These are phyloP conservation scores for Pyrrhia umbra DNA, from an alignment of 2,888 invertebrate genomes.

Conservation along the genomic window DNA sequence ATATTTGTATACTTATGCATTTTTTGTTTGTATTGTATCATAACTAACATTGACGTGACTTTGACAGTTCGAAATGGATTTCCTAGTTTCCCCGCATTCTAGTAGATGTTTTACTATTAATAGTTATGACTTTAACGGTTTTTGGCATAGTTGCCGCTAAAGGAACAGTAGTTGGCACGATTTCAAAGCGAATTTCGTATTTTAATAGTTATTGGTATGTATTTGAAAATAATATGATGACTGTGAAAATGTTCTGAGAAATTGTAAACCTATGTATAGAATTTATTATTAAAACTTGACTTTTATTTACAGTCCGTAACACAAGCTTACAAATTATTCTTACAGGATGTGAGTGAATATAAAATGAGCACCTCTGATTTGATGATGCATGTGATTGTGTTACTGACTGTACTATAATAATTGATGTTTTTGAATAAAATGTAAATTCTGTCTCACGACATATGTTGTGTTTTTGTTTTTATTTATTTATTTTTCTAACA, in stretches of 20 bases:
- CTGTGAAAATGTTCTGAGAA: slow-evolving; percentile 70
- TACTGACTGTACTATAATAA: slow-evolving; percentile 55
- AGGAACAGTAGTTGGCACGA: slow-evolving; percentile 59
- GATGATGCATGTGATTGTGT: slow-evolving; percentile 42
- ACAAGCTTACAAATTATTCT: slow-evolving; percentile 20
- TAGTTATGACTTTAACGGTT: slow-evolving; percentile 69
- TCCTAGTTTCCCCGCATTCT: slow-evolving; percentile 41
- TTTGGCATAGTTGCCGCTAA: slow-evolving; percentile 66
- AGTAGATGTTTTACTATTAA: slow-evolving; percentile 59
- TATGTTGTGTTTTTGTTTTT: slow-evolving; percentile 83
- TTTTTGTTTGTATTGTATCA: slow-evolving; percentile 57
- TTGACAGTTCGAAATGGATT: slow-evolving; percentile 57
- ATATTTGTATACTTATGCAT: slow-evolving; percentile 59
- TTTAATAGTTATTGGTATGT: slow-evolving; percentile 47
- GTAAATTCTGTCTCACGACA: slow-evolving; percentile 88
- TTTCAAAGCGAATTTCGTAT: slow-evolving; percentile 57
- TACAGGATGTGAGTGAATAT: slow-evolving; percentile 8
- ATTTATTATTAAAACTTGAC: slow-evolving; percentile 36
- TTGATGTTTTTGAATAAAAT: slow-evolving; percentile 51
- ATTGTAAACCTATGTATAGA: slow-evolving; percentile 55
- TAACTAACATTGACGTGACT: slow-evolving; percentile 57
- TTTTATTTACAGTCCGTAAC: slow-evolving; percentile 51
- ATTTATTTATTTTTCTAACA: slow-evolving; percentile 61
- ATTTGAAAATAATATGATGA: slow-evolving; percentile 44
- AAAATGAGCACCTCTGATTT: slow-evolving; percentile 8